Conservation (phyloP, 2,888 invertebrate species). For the Epinotia nisella region DNA sequence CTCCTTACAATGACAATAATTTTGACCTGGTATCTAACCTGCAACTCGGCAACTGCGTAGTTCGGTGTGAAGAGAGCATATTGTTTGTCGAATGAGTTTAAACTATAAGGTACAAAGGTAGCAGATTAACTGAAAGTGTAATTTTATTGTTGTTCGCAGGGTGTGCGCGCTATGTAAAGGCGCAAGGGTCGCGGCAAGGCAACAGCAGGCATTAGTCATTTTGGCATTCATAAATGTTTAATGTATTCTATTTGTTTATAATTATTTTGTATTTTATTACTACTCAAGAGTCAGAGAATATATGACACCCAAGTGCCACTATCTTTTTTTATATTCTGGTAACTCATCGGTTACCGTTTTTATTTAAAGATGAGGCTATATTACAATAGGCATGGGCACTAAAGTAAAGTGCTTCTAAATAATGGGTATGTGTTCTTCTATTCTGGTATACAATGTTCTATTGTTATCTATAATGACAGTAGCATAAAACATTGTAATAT, state of each 20-base stretch:
- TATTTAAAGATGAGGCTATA: constrained; percentile 26
- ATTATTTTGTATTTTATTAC: constrained; percentile 27
- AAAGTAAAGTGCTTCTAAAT: constrained; percentile 15
- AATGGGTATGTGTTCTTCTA: constrained; percentile 31
- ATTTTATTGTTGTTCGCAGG: constrained; percentile 66
- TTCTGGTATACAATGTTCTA: constrained; percentile 25
- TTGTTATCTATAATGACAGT: constrained; percentile 25
- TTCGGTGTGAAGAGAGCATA: not conserved
- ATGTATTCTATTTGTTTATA: constrained; percentile 21
- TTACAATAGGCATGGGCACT: constrained; percentile 21
- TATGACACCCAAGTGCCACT: constrained; percentile 63
- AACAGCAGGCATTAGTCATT: constrained; percentile 29
- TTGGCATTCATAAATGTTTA: constrained; percentile 33
- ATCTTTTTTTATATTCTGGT: constrained; percentile 52
- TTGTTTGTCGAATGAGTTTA: not conserved
- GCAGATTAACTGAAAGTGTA: constrained; percentile 9
- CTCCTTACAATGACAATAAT: not conserved
- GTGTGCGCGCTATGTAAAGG: constrained; percentile 70
- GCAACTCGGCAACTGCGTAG: not conserved
- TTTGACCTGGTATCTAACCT: not conserved
- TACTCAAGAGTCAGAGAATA: constrained; percentile 47
- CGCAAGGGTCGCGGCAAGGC: constrained; percentile 39
- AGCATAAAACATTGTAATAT: constrained; percentile 17
- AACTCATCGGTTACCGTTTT: constrained; percentile 48
- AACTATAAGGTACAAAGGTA: no score